Evolutionary conservation across 2,888 invertebrate species (phyloP).

Genomic region (Aquatica leii): DNA sequence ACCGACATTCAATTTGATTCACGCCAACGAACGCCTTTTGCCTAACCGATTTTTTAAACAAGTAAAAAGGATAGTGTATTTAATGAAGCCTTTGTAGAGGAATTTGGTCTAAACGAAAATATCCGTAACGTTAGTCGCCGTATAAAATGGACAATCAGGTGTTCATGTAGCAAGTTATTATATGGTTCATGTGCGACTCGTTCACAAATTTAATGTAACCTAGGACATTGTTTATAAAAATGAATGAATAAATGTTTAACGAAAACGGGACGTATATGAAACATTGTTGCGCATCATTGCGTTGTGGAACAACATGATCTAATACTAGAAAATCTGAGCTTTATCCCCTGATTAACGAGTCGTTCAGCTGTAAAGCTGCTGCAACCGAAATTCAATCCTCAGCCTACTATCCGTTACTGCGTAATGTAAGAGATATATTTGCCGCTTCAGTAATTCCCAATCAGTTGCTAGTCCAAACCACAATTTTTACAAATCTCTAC

Average conservation of each 20-base stretch:
- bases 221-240: not conserved
- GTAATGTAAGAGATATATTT: conserved; percentile 62
- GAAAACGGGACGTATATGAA: too few species aligned
- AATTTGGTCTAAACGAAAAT: not conserved
- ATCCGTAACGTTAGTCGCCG: conserved; percentile 18
- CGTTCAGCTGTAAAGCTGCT: conserved; percentile 55
- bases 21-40: too few species aligned
- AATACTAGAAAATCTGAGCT: conserved; percentile 23
- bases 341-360: conserved; percentile 48
- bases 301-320: conserved; percentile 1
- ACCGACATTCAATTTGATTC: too few species aligned
- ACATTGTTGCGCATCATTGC: conserved; percentile 7
- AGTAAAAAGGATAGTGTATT: too few species aligned
- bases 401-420: conserved; percentile 58
- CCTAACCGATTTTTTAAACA: too few species aligned
- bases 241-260: not conserved
- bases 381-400: conserved; percentile 60
- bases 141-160: conserved; percentile 30
- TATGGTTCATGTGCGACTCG: conserved; percentile 21
- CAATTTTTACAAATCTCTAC: conserved; percentile 54
- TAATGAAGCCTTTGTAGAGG: not conserved
- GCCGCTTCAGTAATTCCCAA: conserved; percentile 58
- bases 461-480: conserved; percentile 57
- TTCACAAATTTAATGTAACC: not conserved
- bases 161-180: conserved; percentile 29